phyloP scores from a whole-genome alignment of 2,797 vertebrate species.

The Dendrocincla tyrannina region DNA sequence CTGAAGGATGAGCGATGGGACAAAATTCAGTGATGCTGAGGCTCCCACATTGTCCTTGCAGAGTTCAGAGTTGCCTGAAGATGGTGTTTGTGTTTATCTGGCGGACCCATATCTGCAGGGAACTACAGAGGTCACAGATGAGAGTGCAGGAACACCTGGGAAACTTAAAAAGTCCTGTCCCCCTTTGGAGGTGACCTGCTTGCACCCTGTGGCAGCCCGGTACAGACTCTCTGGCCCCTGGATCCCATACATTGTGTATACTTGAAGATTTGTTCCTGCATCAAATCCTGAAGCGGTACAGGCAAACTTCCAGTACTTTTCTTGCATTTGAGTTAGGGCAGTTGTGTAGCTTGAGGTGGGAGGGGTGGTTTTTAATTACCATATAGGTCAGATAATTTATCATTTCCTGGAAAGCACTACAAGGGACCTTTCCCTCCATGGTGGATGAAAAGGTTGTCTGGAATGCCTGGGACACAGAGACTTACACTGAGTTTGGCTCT shows the following conservation, averaged over 20 bases:
- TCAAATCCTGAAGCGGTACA: background rate
- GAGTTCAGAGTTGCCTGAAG: background rate
- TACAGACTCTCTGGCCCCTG: background rate
- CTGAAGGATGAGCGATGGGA: background rate
- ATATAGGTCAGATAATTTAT: background rate
- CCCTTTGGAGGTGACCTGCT: background rate
- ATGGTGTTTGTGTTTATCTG: background rate
- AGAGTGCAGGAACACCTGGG: background rate
- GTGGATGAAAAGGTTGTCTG: background rate
- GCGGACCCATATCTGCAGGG: background rate
- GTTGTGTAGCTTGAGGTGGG: background rate
- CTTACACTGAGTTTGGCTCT: background rate
- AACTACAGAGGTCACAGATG: background rate
- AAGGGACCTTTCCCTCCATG: background rate
- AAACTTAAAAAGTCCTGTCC: background rate
- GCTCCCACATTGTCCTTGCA: background rate
- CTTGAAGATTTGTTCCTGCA: background rate
- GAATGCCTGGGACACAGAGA: background rate
- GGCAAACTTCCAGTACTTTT: background rate
- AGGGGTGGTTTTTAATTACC: background rate
- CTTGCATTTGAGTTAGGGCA: background rate
- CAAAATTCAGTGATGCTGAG: background rate
- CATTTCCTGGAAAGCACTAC: background rate
- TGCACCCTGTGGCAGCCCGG: accelerated
- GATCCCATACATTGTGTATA: accelerated